phyloP scores from a whole-genome alignment of 1,140 invertebrate species.

The Drosophila ambigua region DNA sequence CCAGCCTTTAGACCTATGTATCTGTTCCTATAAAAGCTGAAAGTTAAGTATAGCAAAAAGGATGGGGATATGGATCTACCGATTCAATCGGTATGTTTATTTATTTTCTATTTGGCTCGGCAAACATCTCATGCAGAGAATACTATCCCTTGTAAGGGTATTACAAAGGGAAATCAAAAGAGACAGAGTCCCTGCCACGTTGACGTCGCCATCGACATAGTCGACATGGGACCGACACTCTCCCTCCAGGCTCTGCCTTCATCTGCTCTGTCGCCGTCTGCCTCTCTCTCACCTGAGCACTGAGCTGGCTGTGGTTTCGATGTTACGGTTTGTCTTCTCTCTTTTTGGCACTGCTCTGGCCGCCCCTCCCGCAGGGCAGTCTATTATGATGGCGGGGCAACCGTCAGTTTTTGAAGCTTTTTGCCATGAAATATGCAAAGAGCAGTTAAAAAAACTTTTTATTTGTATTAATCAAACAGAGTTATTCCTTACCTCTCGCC shows the following conservation, averaged over 20 bases:
- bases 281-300: slow-evolving; percentile 17
- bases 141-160: too few relatives aligned
- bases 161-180: slow-evolving; percentile 6
- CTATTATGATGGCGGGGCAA: slow-evolving; percentile 66
- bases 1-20: too few relatives aligned
- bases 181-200: slow-evolving; percentile 42
- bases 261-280: slow-evolving; percentile 2
- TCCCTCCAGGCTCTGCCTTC: slow-evolving; percentile 11
- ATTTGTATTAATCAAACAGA: slow-evolving; percentile 83
- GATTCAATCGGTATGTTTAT: too few relatives aligned
- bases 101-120: too few relatives aligned
- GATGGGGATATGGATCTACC: too few relatives aligned
- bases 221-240: slow-evolving; percentile 49
- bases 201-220: slow-evolving; percentile 65
- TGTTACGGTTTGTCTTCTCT: slow-evolving; percentile 19
- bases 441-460: slow-evolving; percentile 80
- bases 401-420: slow-evolving; percentile 71
- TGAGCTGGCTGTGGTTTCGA: background rate
- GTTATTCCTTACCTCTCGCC: slow-evolving; percentile 36
- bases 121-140: too few relatives aligned
- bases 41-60: too few relatives aligned
- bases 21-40: too few relatives aligned
- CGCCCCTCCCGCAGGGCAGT: slow-evolving; percentile 40
- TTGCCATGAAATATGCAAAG: slow-evolving; percentile 78
- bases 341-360: slow-evolving; percentile 58